Evolutionary conservation across 2,113 vertebrate genomes (phyloP).

Genomic region (pig (Sus scrofa)): T2T-Sscrofa CM000824.6:115624001-115624500

Average conservation of each 20-base stretch:
- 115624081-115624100: conserved; percentile 53
- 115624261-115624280: not conserved
- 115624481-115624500: conserved; percentile 6
- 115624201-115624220: not conserved
- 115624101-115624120: conserved; percentile 54
- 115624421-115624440: conserved; percentile 46
- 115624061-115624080: conserved; percentile 43
- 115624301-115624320: not conserved
- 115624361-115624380: conserved; percentile 57
- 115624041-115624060: conserved; percentile 64
- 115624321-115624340: conserved; percentile 51
- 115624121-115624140: not conserved
- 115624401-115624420: conserved; percentile 27
- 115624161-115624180: conserved; percentile 4
- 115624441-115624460: not conserved
- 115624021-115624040: conserved; percentile 35
- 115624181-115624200: not conserved
- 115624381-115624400: not conserved
- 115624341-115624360: conserved; percentile 1
- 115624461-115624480: not conserved
- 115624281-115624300: not conserved
- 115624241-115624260: conserved; percentile 22
- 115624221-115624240: conserved; percentile 39
- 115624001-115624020: conserved; percentile 39
- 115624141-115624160: conserved; percentile 54